Percentiles rank a stretch among this genome's conserved stretches.
These are phyloP conservation scores for Dendropsophus ebraccatus DNA, from an alignment of 2,113 vertebrate genomes.

Conservation along the genomic window DNA sequence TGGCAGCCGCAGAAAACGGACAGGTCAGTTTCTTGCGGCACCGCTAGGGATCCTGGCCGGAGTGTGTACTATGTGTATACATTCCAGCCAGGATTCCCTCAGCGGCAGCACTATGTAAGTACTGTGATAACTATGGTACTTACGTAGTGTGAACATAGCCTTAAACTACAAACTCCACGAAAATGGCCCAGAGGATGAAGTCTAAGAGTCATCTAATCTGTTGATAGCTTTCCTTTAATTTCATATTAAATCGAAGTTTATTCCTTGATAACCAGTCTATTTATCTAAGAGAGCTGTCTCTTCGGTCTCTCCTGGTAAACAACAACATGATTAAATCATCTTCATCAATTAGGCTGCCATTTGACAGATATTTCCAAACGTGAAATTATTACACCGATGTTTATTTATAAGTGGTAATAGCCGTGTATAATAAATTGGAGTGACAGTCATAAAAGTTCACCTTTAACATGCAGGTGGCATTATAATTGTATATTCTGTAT, in stretches of 20 bases:
- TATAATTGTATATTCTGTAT: not conserved
- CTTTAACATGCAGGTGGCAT: not conserved
- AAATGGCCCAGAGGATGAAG: too few relatives aligned
- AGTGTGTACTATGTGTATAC: too few relatives aligned
- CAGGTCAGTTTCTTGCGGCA: too few relatives aligned
- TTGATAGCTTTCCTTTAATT: too few relatives aligned
- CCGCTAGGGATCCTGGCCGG: too few relatives aligned
- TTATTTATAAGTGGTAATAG: constrained; percentile 4
- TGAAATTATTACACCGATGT: constrained; percentile 5
- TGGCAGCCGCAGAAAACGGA: too few relatives aligned
- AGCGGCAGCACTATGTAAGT: too few relatives aligned
- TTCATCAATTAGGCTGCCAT: not conserved
- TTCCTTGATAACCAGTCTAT: constrained; percentile 1
- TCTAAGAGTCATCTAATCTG: too few relatives aligned
- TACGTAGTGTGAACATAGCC: too few relatives aligned
- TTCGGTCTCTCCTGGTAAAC: not conserved
- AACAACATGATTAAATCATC: constrained; percentile 27
- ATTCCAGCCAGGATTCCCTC: too few relatives aligned
- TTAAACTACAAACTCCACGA: too few relatives aligned
- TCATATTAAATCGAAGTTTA: not conserved
- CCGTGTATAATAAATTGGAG: not conserved
- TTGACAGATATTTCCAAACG: not conserved
- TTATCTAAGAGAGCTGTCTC: not conserved
- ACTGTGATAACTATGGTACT: too few relatives aligned
- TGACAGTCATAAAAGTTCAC: not conserved